Base-by-base conservation (phyloP, 2,797 vertebrate species). In the Tinamus major region DNA sequence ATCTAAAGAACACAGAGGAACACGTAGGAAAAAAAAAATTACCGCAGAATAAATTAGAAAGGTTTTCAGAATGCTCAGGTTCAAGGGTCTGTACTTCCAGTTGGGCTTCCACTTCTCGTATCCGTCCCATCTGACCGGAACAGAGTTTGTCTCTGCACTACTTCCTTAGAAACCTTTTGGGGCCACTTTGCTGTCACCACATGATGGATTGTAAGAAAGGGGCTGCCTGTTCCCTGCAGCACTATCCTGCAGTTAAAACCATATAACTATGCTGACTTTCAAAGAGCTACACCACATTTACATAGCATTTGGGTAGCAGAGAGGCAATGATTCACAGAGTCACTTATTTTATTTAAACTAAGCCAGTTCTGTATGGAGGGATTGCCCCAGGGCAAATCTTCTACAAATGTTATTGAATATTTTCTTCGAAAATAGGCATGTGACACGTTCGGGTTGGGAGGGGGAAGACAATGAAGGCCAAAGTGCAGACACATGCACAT, bases 401-500 rank as follows among this genome's bases (percentile, higher is more conserved):
- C 53, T 53, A 71, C 19, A 76, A 42, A 70, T 0, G 1, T 39
- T 23, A 33, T 16, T 18, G 37, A 79, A 46, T 27, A 10, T 63
- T 1, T 56, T 37, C 23, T 44, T 69, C 56, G 55, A 5, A 3
- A 92, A 49, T 31, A 71, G 20, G n/a, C 0, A 3, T 8, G 59
- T 4, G 69, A 37, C 1, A 3, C 0, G 0, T n/a, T 41, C 16
- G 21, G 14, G 13, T 6, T 80, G 41, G 27, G n/a, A 91, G 35
- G 1, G 31, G 17, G 6, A n/a, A 62, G 19, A 14, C 5, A 46
- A 70, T 42, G 0, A 0, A 79, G 78, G 62, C 17, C 77, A 8
- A 53, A 44, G n/a, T 12, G 55, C 10, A 2, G 46, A 62, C 0
- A 1, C 2, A 0, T 12, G 18, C 46, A 67, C 10, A 41, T n/a